Conservation (phyloP, 2,113 vertebrate genomes). For the Patagioenas fasciata region DNA sequence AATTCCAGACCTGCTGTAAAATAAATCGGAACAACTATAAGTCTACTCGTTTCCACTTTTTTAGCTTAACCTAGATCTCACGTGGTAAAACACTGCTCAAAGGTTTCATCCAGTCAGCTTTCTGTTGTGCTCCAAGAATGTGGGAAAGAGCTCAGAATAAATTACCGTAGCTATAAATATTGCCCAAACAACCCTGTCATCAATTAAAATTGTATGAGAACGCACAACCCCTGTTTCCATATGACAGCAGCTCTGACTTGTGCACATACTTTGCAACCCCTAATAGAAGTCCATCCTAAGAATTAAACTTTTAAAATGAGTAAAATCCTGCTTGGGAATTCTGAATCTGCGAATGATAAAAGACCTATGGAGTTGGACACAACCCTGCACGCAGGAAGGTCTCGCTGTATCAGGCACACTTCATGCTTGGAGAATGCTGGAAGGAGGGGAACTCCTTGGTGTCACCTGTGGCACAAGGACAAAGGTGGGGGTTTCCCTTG, state of each 20-base stretch:
- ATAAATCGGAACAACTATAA: neutral
- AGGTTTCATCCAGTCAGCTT: neutral
- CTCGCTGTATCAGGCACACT: neutral
- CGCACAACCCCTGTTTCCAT: neutral
- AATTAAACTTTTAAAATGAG: neutral
- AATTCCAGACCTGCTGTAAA: conserved; percentile 39
- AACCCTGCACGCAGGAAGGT: neutral
- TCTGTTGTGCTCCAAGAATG: neutral
- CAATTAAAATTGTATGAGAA: neutral
- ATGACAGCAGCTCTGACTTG: neutral
- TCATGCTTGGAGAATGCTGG: rapidly evolving
- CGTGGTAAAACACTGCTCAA: neutral
- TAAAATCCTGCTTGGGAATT: neutral
- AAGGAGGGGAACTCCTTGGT: neutral
- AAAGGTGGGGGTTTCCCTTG: neutral
- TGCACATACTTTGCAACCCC: rapidly evolving
- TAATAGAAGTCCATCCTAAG: neutral
- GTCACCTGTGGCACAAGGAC: neutral
- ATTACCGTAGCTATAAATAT: neutral
- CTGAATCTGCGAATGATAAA: neutral
- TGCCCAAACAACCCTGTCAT: neutral
- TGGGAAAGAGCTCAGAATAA: neutral
- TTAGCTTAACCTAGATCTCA: neutral
- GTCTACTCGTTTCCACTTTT: neutral
- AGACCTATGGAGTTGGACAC: neutral